Conservation (phyloP, 37 sponge, comb jelly and placozoan genomes). For the Lycopodina hypogea region DNA sequence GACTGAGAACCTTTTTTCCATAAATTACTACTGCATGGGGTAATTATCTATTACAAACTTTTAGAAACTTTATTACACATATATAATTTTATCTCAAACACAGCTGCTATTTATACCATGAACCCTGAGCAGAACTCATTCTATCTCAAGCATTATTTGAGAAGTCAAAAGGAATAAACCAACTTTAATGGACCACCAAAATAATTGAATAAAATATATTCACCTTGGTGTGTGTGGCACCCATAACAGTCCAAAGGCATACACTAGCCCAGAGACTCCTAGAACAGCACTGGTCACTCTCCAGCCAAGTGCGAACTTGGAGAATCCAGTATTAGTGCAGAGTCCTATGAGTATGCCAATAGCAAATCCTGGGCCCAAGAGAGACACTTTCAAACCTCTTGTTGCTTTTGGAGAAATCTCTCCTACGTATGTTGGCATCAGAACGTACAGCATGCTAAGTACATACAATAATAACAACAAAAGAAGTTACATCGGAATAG, state of each 20-base stretch:
- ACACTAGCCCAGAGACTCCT: background rate
- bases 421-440: conserved; percentile 1
- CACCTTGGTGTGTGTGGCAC: background rate
- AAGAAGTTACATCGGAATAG: background rate
- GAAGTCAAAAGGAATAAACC: too few relatives aligned
- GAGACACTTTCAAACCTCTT: background rate
- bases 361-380: background rate
- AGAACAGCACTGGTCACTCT: background rate
- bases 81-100: too few relatives aligned
- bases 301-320: background rate
- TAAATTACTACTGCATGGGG: too few relatives aligned
- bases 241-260: background rate
- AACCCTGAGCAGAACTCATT: too few relatives aligned
- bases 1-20: too few relatives aligned
- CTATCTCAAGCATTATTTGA: too few relatives aligned
- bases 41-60: too few relatives aligned
- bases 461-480: background rate
- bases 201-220: too few relatives aligned
- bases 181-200: too few relatives aligned
- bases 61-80: too few relatives aligned
- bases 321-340: background rate
- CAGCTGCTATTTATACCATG: too few relatives aligned
- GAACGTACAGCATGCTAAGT: background rate
- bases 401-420: background rate
- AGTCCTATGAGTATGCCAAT: background rate